Evolutionary conservation across 2,888 invertebrate genomes (phyloP).

Genomic region (Glyphotaelius pellucidus): DNA sequence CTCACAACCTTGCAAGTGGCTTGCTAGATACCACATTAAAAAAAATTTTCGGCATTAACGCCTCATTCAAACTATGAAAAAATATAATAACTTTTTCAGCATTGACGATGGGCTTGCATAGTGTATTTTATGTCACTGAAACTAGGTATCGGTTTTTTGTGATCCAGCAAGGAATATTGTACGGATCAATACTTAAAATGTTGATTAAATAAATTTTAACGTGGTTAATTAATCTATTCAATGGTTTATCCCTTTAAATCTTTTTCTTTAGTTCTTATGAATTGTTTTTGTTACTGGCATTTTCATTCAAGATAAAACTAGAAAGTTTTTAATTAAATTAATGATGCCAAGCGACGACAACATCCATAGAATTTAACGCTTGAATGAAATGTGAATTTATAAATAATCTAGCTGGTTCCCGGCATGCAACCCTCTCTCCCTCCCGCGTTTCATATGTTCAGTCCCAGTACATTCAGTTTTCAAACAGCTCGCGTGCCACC

Average conservation of each 20-base stretch:
- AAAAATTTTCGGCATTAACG: too few relatives aligned
- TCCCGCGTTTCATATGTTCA: too few relatives aligned
- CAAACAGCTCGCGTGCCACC: too few relatives aligned
- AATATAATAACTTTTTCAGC: too few relatives aligned
- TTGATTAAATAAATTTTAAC: not conserved
- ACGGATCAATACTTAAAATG: not conserved
- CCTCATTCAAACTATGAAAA: too few relatives aligned
- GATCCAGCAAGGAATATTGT: not conserved
- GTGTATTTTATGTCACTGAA: not conserved
- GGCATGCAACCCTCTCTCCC: too few relatives aligned
- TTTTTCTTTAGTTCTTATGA: not conserved
- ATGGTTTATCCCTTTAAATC: not conserved
- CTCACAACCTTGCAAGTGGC: too few relatives aligned
- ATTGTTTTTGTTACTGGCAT: not conserved
- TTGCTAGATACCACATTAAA: too few relatives aligned
- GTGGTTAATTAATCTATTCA: not conserved
- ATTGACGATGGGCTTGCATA: not conserved
- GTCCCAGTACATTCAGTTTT: too few relatives aligned
- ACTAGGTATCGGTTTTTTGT: not conserved
- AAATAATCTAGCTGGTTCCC: too few relatives aligned
- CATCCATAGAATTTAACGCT: not conserved
- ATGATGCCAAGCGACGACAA: not conserved
- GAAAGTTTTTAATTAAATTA: not conserved
- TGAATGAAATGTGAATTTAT: not conserved
- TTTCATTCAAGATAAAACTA: not conserved